A percentile compares a stretch with the other conserved stretches of the same genome.
Conservation (phyloP, 1,140 invertebrate species). For the Drosophila grimshawi region DNA sequence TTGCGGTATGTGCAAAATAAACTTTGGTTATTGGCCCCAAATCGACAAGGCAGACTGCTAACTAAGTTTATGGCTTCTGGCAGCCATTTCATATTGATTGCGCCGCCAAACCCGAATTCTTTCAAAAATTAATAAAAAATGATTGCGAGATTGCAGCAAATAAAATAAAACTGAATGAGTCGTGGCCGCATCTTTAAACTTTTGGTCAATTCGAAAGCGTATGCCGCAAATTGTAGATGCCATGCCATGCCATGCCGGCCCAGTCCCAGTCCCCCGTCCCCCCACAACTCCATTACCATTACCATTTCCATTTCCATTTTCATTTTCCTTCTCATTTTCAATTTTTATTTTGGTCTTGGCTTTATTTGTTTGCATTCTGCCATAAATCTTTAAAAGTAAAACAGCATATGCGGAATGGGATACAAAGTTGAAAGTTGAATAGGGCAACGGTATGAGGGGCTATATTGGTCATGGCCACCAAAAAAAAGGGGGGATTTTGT, state of each 20-base stretch:
- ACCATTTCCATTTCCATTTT: constrained; percentile 18
- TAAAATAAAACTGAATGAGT: constrained; percentile 58
- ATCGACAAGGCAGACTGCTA: constrained; percentile 44
- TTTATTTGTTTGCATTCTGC: constrained; percentile 57
- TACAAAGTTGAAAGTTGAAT: constrained; percentile 2
- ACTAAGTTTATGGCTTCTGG: constrained; percentile 30
- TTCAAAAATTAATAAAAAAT: constrained; percentile 74
- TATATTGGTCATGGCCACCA: constrained; percentile 42
- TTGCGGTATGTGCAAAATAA: constrained; percentile 44
- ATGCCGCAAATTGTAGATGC: constrained; percentile 53
- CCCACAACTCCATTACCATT: constrained; percentile 24
- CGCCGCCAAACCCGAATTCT: constrained; percentile 56
- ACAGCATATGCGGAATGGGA: constrained; percentile 18
- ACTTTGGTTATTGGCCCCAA: constrained; percentile 24
- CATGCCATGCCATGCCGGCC: background rate
- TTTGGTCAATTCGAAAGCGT: constrained; percentile 14
- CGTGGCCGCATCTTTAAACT: constrained; percentile 44
- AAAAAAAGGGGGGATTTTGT: background rate
- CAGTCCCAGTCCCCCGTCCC: background rate
- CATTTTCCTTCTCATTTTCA: background rate
- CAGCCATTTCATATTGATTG: constrained; percentile 69
- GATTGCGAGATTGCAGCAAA: constrained; percentile 47
- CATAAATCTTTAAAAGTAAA: constrained; percentile 69
- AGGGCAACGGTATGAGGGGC: background rate
- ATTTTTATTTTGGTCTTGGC: constrained; percentile 21